Evolutionary conservation across 2,797 vertebrate species (phyloP), one percentile per base, ranked within the genome.

Genomic region (Manis pentadactyla): DNA sequence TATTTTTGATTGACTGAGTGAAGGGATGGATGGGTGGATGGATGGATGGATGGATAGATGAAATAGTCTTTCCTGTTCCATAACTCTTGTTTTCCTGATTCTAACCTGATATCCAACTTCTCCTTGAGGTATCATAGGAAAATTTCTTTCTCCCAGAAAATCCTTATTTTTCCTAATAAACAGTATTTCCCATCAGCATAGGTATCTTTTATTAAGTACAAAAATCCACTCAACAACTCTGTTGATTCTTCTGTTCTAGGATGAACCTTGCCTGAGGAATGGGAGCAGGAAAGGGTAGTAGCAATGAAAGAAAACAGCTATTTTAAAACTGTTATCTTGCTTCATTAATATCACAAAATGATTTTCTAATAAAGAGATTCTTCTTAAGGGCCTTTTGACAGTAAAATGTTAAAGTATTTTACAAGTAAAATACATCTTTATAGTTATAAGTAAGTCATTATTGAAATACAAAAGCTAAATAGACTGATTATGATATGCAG

Each of bases 1-100:
- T 81, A 42, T 63, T 87, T 96, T 42, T 90, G 15, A 95, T 64
- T 64, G 46, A 82, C 66, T 23, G 27, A 94, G 14, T 75, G 23
- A 75, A 29, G 19, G 4, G 55, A 18, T 88, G 31, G 84, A 71
- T 66, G 12, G 37, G 37, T 37, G 37, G 37, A 37, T 37, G 37
- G 37, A 37, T 37, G 37, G 37, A 37, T 37, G 37, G 37, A 37
- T 37, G 37, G 21, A 39, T 71, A 15, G 31, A 71, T 63, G 21
- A 21, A 83, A n/a, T 18, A 81, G 42, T 68, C 18, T 64, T 91
- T 86, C 9, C 23, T 87, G 5, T 69, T 53, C n/a, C 84, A 18
- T 34, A 39, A 19, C 7, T 69, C 17, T 73, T 73, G 18, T 61
- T 59, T 66, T 83, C 31, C 51, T 42, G 25, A 84, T 42, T 84